Percentiles rank a stretch among this genome's conserved stretches.
phyloP scores from a whole-genome alignment of 2,888 invertebrate genomes.

The Zygothrica quintamaculata region DNA sequence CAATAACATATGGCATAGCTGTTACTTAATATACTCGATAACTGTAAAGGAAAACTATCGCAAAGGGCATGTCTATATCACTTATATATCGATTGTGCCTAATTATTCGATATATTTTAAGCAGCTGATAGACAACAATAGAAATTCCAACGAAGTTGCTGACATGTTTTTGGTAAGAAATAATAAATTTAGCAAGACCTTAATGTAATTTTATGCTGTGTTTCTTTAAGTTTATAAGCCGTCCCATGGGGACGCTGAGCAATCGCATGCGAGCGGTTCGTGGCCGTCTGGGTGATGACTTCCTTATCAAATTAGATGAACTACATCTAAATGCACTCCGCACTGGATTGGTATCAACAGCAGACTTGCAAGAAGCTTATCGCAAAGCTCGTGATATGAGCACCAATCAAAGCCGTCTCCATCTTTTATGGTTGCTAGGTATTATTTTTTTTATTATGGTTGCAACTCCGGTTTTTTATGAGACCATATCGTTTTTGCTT shows the following conservation, averaged over 20 bases:
- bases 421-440: conserved; percentile 80
- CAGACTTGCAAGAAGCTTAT: conserved; percentile 82
- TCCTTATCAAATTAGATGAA: conserved; percentile 75
- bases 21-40: too few relatives aligned
- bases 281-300: conserved; percentile 74
- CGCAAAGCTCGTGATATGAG: conserved; percentile 76
- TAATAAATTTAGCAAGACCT: not conserved
- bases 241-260: conserved; percentile 71
- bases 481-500: conserved; percentile 84
- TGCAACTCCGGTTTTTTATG: conserved; percentile 83
- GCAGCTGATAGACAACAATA: conserved; percentile 42
- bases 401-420: conserved; percentile 72
- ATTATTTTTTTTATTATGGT: conserved; percentile 82
- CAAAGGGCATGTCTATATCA: not conserved
- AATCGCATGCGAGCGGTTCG: conserved; percentile 66
- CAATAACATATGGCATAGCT: too few relatives aligned
- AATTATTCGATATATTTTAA: not conserved
- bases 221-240: conserved; percentile 76
- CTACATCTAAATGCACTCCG: conserved; percentile 81
- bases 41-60: not conserved
- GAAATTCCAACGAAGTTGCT: conserved; percentile 18
- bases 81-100: not conserved
- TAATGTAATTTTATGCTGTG: not conserved
- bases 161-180: conserved; percentile 63
- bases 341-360: conserved; percentile 79